Percentiles rank a stretch among this genome's conserved stretches.
phyloP scores from a whole-genome alignment of 2,888 invertebrate genomes.

The Celastrina argiolus region DNA sequence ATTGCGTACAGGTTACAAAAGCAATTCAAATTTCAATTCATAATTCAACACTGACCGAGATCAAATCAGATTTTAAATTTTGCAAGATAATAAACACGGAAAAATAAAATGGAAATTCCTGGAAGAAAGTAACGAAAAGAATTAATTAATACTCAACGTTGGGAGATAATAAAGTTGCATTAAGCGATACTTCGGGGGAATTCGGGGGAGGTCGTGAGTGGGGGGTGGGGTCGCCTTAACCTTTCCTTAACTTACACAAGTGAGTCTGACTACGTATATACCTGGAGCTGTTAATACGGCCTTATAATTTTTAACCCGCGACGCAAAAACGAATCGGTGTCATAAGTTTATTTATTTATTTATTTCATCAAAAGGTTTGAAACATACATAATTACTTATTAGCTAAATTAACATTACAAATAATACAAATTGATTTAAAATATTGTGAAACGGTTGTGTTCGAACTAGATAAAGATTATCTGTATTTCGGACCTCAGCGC shows the following conservation, averaged over 20 bases:
- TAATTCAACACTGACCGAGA: not conserved
- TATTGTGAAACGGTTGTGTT: no score
- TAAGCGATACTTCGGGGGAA: conserved; percentile 72
- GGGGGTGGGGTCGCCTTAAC: conserved; percentile 52
- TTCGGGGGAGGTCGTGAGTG: conserved; percentile 69
- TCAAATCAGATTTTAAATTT: not conserved
- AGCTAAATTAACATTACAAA: no score
- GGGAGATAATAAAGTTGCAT: conserved; percentile 73
- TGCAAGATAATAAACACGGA: conserved; percentile 8
- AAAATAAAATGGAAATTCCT: conserved; percentile 28
- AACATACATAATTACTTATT: no score
- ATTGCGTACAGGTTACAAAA: not conserved
- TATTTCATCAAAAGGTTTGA: no score
- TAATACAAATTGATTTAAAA: no score
- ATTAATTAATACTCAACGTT: conserved; percentile 66
- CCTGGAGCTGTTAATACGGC: conserved; percentile 52
- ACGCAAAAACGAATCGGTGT: no score
- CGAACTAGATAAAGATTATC: no score
- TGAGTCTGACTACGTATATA: conserved; percentile 72
- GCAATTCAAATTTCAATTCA: not conserved
- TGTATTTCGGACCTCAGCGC: no score
- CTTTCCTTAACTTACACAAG: conserved; percentile 72
- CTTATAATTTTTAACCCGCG: no score
- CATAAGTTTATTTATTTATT: no score
- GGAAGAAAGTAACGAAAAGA: conserved; percentile 42